Percentiles rank a stretch among this genome's conserved stretches.
Conservation (phyloP, 2,113 vertebrate genomes). For the Equus przewalskii region DNA sequence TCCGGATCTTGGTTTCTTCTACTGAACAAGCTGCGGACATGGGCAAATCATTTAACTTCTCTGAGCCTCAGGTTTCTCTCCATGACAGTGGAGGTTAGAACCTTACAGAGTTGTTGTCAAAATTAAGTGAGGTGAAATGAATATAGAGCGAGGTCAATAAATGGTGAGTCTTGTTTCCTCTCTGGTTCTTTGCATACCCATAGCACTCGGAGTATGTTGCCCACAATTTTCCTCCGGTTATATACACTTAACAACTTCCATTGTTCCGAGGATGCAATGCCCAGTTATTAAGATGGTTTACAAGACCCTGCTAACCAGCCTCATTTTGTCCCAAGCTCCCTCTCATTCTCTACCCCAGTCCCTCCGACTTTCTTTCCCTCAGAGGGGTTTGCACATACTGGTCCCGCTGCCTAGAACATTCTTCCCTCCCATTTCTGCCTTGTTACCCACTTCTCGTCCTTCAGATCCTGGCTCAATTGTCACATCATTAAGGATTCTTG, state of each 20-base stretch:
- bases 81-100: neutral
- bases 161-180: neutral
- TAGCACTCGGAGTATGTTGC: neutral
- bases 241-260: neutral
- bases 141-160: neutral
- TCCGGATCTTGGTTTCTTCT: neutral
- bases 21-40: neutral
- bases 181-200: neutral
- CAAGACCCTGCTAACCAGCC: neutral
- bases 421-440: neutral
- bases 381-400: neutral
- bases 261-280: neutral
- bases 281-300: fast-evolving
- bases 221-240: neutral
- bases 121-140: neutral
- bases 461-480: neutral
- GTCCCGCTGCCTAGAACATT: neutral
- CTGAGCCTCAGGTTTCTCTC: neutral
- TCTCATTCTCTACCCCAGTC: neutral
- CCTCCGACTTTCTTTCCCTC: neutral
- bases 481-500: neutral
- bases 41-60: neutral
- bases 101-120: neutral
- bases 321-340: neutral
- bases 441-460: neutral